Base-by-base conservation (phyloP, 2,113 vertebrate genomes). In the Furnarius figulus region DNA sequence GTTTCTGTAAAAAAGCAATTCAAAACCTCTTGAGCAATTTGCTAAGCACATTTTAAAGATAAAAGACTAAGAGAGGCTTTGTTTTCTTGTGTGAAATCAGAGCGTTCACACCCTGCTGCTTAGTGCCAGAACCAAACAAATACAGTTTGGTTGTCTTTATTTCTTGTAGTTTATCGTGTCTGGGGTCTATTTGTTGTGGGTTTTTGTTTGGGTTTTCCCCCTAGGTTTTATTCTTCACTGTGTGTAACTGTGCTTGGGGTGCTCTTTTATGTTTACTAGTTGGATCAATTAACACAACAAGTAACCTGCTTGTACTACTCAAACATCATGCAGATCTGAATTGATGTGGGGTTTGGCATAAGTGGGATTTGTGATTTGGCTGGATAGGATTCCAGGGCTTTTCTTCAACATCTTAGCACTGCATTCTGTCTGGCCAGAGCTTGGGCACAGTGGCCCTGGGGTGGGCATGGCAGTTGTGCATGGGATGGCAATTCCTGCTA, bases 1-100 rank as follows among this genome's bases (percentile, higher is more conserved):
- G 0, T 65, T 88, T 90, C 88, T 88, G 20, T 81, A 49, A 66
- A 59, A 84, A 90, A 40, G 39, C 35, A 77, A 30, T 70, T 85
- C 71, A 39, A 83, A 94, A 53, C 31, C 76, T 71, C 73, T 35
- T 20, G n/a, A 94, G 66, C 88, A 85, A 61, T 94, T 91, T 92
- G 65, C 75, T 78, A 61, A 87, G 80, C 65, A 56, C 46, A 12
- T 58, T 92, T 90, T 70, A 52, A 90, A 95, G 85, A 90, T 78
- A 75, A 92, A 93, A 93, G 49, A 50, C 37, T 44, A 8, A 61
- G 39, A 46, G 58, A 55, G 46, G 19, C 53, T 91, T 86, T 93
- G 61, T 85, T 94, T 90, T n/a, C n/a, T 65, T 5, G 9, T 75
- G 76, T 68, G 76, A 86, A 93, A 25, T 55, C 46, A 50, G 33